Conservation (phyloP, 2,888 invertebrate species). For the Enchytraeus crypticus region DNA sequence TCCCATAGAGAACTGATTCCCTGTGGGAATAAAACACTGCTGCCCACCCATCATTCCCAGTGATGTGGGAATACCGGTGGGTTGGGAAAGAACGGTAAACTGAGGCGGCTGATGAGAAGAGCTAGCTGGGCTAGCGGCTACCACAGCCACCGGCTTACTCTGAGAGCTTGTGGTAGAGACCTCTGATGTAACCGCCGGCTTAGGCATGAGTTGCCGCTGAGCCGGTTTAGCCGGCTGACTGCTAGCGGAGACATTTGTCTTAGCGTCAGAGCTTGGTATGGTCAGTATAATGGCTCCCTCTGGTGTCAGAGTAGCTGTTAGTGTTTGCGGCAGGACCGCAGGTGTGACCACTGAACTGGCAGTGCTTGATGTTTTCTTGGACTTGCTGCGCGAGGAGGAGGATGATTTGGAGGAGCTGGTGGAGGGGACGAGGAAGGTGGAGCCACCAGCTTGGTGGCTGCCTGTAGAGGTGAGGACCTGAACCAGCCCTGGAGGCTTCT, state of each 20-base stretch:
- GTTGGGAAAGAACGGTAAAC: too few species aligned
- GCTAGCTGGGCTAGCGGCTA: too few species aligned
- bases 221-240: conserved; percentile 9
- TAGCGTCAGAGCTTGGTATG: neutral
- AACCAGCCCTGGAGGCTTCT: too few species aligned
- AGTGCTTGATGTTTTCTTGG: neutral
- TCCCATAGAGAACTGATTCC: too few species aligned
- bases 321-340: conserved; percentile 15
- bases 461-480: too few species aligned
- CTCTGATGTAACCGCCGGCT: conserved; percentile 12
- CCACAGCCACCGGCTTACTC: neutral
- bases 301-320: conserved; percentile 25
- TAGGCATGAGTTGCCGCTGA: conserved; percentile 26
- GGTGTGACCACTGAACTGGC: neutral
- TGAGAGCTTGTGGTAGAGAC: neutral
- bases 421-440: neutral
- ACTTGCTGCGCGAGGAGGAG: neutral
- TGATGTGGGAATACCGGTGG: too few species aligned
- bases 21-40: too few species aligned
- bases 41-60: too few species aligned
- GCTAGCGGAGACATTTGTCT: neutral
- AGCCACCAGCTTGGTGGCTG: neutral
- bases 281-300: conserved; percentile 39
- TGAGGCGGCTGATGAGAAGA: too few species aligned
- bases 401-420: neutral